Conservation (phyloP, 2,888 invertebrate species). For the Drosophila atripex region DNA sequence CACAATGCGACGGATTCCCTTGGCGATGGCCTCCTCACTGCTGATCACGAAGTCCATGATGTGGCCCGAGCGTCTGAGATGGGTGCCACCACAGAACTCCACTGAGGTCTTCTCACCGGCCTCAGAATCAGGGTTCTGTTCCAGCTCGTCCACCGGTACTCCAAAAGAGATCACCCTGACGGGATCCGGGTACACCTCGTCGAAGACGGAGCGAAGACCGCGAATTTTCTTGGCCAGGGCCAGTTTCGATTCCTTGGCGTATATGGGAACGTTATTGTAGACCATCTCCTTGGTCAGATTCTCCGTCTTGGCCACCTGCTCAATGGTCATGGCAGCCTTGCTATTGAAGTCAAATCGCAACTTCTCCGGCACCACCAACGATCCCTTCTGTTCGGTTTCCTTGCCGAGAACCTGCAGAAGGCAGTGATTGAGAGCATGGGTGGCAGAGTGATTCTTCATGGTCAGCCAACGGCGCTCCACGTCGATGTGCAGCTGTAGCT, state of each 20-base stretch:
- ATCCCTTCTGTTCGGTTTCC: conserved; percentile 97
- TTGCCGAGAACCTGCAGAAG: conserved; percentile 94
- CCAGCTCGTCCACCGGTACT: conserved; percentile 94
- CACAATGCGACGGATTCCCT: conserved; percentile 98
- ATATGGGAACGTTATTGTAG: conserved; percentile 90
- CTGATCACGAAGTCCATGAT: conserved; percentile 98
- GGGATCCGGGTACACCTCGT: conserved; percentile 99
- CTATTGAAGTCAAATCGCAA: conserved; percentile 98
- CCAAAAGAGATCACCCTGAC: conserved; percentile 97
- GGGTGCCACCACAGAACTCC: conserved; percentile 99
- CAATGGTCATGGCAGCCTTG: conserved; percentile 94
- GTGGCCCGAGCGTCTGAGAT: conserved; percentile 95
- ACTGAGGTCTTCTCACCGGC: conserved; percentile 94
- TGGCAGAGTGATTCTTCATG: conserved; percentile 99
- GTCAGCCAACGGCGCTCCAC: conserved; percentile 92
- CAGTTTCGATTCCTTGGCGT: conserved; percentile 93
- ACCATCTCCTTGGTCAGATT: conserved; percentile 91
- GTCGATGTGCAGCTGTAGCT: conserved; percentile 92
- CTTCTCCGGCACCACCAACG: conserved; percentile 98
- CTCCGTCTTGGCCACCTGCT: conserved; percentile 95
- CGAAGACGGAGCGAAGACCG: conserved; percentile 98
- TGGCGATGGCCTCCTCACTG: conserved; percentile 99
- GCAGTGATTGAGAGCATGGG: conserved; percentile 98
- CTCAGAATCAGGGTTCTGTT: conserved; percentile 92
- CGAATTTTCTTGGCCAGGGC: conserved; percentile 94